Evolutionary conservation across 2,113 vertebrate species (phyloP).

Genomic region (Charina bottae): DNA sequence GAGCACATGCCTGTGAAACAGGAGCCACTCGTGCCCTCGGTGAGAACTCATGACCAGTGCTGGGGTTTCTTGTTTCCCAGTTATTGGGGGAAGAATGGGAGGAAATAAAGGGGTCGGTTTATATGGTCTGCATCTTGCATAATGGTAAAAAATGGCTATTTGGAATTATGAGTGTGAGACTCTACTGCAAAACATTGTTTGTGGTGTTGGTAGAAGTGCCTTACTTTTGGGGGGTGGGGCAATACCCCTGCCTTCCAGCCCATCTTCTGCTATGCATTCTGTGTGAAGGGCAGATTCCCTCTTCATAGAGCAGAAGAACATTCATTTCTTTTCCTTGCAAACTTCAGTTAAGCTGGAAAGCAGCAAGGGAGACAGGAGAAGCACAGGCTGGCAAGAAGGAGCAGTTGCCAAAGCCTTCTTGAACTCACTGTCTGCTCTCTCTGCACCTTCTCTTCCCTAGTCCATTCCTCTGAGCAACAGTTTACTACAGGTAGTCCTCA

Average conservation of each 20-base stretch:
- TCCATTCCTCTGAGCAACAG: background rate
- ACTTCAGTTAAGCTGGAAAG: background rate
- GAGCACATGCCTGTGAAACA: constrained; percentile 90
- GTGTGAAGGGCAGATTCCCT: background rate
- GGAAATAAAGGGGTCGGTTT: background rate
- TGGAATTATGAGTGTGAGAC: background rate
- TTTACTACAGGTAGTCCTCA: too few species aligned
- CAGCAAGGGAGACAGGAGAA: background rate
- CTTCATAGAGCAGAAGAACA: background rate
- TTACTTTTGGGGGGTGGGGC: background rate
- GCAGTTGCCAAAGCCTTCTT: too few species aligned
- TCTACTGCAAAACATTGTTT: background rate
- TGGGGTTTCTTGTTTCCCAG: background rate
- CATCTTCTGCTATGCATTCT: background rate
- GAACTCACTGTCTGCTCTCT: background rate
- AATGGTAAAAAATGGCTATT: background rate
- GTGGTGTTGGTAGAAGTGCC: background rate
- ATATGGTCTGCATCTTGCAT: background rate
- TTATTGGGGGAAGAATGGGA: background rate
- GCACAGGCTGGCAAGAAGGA: background rate
- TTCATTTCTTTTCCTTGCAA: background rate
- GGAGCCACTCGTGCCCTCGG: constrained; percentile 84
- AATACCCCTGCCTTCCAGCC: background rate
- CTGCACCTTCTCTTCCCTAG: background rate
- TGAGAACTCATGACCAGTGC: constrained; percentile 66